A percentile compares a stretch with the other conserved stretches of the same genome.
phyloP scores from a whole-genome alignment of 2,113 vertebrate genomes.

The Neolamprologus sp. region DNA sequence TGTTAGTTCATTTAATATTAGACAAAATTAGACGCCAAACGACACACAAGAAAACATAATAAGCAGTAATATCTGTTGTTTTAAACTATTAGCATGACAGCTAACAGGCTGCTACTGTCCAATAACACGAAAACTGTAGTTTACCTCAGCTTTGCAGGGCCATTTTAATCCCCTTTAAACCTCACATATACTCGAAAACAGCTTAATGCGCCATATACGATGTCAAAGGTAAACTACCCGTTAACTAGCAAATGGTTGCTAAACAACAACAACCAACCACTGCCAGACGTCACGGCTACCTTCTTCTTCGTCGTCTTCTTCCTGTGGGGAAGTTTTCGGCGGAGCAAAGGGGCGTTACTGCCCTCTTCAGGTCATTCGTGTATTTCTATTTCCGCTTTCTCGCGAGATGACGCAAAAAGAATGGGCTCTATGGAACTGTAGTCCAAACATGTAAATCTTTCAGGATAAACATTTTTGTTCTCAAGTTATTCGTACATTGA shows the following conservation, averaged over 20 bases:
- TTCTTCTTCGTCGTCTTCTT: neutral
- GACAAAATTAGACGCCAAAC: neutral
- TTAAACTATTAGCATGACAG: neutral
- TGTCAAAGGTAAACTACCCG: neutral
- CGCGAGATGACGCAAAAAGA: neutral
- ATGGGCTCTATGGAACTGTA: neutral
- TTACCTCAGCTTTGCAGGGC: neutral
- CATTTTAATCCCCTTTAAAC: neutral
- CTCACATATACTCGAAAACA: too few species aligned
- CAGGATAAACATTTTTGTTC: neutral
- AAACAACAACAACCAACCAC: neutral
- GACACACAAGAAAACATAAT: neutral
- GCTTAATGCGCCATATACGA: rapidly evolving
- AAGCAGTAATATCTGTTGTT: neutral
- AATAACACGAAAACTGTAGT: neutral
- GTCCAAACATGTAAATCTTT: neutral
- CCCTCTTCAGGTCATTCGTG: neutral
- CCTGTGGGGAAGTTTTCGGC: neutral
- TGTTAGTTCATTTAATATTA: neutral
- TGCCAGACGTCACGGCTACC: neutral
- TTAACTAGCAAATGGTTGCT: neutral
- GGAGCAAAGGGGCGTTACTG: neutral
- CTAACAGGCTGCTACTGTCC: neutral
- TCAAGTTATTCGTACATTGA: neutral
- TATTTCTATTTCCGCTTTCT: neutral